Evolutionary conservation across 1,140 invertebrate genomes (phyloP).

Genomic region (Bombus sibiricus): DNA sequence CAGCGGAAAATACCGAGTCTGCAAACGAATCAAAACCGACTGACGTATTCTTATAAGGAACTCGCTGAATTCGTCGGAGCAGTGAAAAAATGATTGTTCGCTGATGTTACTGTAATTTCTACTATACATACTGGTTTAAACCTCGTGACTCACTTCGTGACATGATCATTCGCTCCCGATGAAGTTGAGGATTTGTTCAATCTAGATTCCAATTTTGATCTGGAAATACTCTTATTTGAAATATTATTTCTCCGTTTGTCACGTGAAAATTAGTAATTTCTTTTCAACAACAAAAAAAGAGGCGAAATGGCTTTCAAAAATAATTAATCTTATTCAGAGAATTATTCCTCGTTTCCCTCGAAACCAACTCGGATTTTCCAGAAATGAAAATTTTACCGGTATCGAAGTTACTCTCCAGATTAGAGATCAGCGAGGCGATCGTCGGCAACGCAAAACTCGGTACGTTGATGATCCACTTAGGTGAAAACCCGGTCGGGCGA

Average conservation of each 20-base stretch:
- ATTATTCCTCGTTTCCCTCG: too few relatives aligned
- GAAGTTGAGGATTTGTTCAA: background rate
- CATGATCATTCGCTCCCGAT: too few relatives aligned
- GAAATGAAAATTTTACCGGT: background rate
- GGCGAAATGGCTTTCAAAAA: background rate
- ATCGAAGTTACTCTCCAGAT: background rate
- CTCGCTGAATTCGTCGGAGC: background rate
- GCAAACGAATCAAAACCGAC: background rate
- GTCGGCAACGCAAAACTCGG: slow-evolving; percentile 6
- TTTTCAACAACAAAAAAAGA: background rate
- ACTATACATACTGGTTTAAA: background rate
- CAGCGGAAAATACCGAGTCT: background rate
- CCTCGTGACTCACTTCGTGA: background rate
- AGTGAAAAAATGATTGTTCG: background rate
- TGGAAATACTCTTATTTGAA: background rate
- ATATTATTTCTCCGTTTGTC: background rate
- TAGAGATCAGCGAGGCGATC: background rate
- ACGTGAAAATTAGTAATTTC: background rate
- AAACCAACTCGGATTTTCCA: too few relatives aligned
- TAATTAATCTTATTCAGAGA: background rate
- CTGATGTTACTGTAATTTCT: background rate
- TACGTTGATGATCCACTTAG: slow-evolving; percentile 18
- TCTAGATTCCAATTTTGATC: background rate
- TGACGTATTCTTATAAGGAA: background rate
- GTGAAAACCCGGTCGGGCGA: background rate